Evolutionary conservation across 2,888 invertebrate genomes (phyloP).

Genomic region (Emmelina monodactyla): DNA sequence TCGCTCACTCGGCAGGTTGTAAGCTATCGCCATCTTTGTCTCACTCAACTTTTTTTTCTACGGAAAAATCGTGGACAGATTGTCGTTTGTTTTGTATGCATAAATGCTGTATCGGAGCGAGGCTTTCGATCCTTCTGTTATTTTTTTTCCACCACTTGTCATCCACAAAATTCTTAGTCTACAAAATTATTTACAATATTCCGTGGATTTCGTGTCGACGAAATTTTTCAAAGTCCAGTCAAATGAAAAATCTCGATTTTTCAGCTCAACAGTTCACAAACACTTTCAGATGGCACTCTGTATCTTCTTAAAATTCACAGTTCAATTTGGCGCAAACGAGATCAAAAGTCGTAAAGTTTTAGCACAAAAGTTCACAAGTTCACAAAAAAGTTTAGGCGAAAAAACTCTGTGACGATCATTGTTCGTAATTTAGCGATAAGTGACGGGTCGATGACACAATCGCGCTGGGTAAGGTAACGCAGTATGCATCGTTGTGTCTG

Average conservation of each 20-base stretch:
- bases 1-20: constrained; percentile 64
- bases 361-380: constrained; percentile 42
- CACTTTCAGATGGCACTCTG: constrained; percentile 23
- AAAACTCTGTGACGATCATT: constrained; percentile 37
- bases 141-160: background rate
- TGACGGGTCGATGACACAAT: constrained; percentile 57
- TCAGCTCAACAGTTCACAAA: constrained; percentile 12
- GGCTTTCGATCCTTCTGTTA: constrained; percentile 22
- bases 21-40: constrained; percentile 67
- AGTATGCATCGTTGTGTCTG: constrained; percentile 49
- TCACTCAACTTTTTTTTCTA: constrained; percentile 41
- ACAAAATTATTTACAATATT: no score
- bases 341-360: constrained; percentile 27
- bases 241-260: no score
- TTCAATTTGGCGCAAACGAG: constrained; percentile 37
- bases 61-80: constrained; percentile 54
- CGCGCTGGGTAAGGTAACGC: constrained; percentile 50
- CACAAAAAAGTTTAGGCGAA: constrained; percentile 47
- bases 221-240: no score
- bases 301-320: constrained; percentile 28
- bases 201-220: no score
- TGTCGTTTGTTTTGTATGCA: constrained; percentile 53
- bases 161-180: background rate
- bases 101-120: constrained; percentile 42
- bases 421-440: constrained; percentile 47